Conservation (phyloP, 1,140 invertebrate genomes). For the Goniozus legneri region DNA sequence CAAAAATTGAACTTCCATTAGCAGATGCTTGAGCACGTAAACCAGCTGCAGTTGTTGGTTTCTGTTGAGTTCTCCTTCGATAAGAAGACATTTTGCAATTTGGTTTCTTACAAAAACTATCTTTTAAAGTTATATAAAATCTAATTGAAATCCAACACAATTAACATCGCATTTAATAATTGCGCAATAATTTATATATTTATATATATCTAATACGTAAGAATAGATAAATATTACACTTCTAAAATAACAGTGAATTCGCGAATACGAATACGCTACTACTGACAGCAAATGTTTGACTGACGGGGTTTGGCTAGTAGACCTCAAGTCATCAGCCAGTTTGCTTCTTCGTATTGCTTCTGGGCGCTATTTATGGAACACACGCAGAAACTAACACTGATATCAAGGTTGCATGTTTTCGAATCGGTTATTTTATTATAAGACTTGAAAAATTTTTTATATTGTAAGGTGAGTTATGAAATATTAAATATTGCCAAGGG, state of each 20-base stretch:
- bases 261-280: not conserved
- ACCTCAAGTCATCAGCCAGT: constrained; percentile 37
- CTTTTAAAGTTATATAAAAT: not conserved
- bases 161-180: not conserved
- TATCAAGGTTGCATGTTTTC: constrained; percentile 24
- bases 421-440: not conserved
- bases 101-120: constrained; percentile 2
- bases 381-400: constrained; percentile 36
- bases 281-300: constrained; percentile 47
- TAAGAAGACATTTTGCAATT: constrained; percentile 41
- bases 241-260: not conserved
- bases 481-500: too few species aligned
- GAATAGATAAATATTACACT: too few species aligned
- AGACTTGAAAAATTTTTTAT: not conserved
- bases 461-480: constrained; percentile 1
- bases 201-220: too few species aligned
- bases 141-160: too few species aligned
- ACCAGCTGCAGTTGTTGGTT: constrained; percentile 50
- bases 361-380: constrained; percentile 46
- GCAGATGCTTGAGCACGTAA: constrained; percentile 50
- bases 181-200: not conserved
- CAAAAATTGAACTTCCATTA: constrained; percentile 50
- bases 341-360: constrained; percentile 36
- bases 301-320: constrained; percentile 36
- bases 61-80: constrained; percentile 46